These are phyloP conservation scores for Hylaeus volcanicus DNA, from an alignment of 1,140 invertebrate genomes.

Conservation along the genomic window DNA sequence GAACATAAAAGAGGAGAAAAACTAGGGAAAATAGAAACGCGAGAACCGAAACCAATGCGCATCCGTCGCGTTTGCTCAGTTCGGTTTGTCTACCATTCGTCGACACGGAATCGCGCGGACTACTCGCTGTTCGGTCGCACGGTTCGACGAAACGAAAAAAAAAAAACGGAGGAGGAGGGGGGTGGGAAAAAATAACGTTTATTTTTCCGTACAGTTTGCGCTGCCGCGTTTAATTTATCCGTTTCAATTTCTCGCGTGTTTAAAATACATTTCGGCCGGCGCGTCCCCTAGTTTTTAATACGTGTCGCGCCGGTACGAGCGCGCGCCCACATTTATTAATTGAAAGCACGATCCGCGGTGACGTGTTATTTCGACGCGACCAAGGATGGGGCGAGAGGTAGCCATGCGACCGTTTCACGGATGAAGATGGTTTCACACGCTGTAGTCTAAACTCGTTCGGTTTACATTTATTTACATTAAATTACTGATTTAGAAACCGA, in stretches of 20 bases:
- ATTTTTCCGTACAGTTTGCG: slow-evolving; percentile 14
- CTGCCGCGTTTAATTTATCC: slow-evolving; percentile 41
- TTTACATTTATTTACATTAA: no score
- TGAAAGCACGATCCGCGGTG: neutral
- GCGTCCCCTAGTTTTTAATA: slow-evolving; percentile 12
- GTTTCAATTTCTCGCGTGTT: slow-evolving; percentile 24
- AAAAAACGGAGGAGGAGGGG: neutral
- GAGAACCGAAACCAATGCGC: slow-evolving; percentile 63
- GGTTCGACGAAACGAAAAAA: neutral
- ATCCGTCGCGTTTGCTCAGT: slow-evolving; percentile 61
- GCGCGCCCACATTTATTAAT: slow-evolving; percentile 5
- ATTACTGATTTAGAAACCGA: no score
- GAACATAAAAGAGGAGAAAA: slow-evolving; percentile 28
- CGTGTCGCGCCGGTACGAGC: neutral
- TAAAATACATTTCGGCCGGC: slow-evolving; percentile 9
- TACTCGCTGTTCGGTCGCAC: neutral
- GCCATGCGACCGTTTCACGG: neutral
- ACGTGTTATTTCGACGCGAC: neutral
- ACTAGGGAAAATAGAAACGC: slow-evolving; percentile 31
- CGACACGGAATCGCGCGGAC: slow-evolving; percentile 42
- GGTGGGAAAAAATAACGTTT: slow-evolving; percentile 9
- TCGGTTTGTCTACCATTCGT: slow-evolving; percentile 63
- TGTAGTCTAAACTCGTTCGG: no score
- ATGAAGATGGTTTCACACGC: no score
- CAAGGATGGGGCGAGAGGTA: no score